phyloP scores from a whole-genome alignment of 2,113 vertebrate species.

The Ramphastos sulfuratus region DNA sequence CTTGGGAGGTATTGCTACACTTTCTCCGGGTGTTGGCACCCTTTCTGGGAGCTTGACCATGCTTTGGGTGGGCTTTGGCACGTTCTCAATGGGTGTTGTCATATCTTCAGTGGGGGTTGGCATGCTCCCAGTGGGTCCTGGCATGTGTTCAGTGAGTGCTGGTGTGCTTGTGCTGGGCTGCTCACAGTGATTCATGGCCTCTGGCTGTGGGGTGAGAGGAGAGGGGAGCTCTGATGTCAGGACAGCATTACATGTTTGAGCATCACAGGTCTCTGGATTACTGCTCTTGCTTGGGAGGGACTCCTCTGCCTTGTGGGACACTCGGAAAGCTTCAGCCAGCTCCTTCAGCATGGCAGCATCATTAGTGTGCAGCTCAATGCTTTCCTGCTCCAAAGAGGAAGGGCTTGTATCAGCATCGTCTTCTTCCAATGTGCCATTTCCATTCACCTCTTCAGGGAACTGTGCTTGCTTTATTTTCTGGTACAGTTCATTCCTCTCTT shows the following conservation, averaged over 20 bases:
- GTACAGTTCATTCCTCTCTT: slow-evolving; percentile 90
- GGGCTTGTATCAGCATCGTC: slow-evolving; percentile 3
- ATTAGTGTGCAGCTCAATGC: not conserved
- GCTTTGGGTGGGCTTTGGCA: not conserved
- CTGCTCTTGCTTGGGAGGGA: not conserved
- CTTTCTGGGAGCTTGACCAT: accelerated
- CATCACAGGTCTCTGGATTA: not conserved
- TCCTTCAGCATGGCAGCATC: slow-evolving; percentile 79
- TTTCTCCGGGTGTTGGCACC: not conserved
- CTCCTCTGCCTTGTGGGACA: slow-evolving; percentile 55
- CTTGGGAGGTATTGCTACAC: not conserved
- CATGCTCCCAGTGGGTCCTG: not conserved
- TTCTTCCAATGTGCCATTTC: slow-evolving; percentile 28
- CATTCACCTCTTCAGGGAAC: slow-evolving; percentile 40
- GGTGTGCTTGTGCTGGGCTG: not conserved
- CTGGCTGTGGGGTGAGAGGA: not conserved
- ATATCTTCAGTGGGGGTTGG: not conserved
- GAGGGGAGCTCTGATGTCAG: not conserved
- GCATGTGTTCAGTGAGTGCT: not conserved
- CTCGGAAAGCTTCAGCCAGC: slow-evolving; percentile 78
- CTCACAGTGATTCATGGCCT: not conserved
- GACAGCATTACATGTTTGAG: accelerated
- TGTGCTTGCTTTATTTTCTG: slow-evolving; percentile 89
- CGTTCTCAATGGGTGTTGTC: accelerated
- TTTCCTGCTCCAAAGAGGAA: not conserved